These are phyloP conservation scores for Cryptosula pallasiana DNA, from an alignment of 2,888 invertebrate species.

Conservation along the genomic window DNA sequence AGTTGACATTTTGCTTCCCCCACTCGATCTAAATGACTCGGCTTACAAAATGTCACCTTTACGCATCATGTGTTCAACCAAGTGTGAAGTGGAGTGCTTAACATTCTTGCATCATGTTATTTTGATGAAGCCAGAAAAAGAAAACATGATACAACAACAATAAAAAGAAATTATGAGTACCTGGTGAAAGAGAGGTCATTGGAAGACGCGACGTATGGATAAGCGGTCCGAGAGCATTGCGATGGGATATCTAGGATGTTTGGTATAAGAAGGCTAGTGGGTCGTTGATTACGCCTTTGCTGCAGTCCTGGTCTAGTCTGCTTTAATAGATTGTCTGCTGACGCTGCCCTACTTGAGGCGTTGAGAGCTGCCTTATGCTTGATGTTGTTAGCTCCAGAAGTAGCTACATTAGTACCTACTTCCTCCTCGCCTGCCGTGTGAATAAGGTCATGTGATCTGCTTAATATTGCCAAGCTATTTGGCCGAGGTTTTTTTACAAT, in stretches of 20 bases:
- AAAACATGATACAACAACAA: no score
- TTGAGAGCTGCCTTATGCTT: not conserved
- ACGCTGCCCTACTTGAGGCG: not conserved
- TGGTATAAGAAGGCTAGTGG: conserved; percentile 13
- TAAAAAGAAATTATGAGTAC: no score
- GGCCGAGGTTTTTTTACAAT: conserved; percentile 9
- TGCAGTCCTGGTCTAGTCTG: not conserved
- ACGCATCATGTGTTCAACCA: no score
- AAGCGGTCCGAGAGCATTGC: not conserved
- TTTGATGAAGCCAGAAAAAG: no score
- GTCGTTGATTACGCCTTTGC: conserved; percentile 2
- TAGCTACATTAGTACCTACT: not conserved
- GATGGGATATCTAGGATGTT: not conserved
- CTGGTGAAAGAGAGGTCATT: not conserved
- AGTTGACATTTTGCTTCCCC: no score
- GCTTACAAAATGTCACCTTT: no score
- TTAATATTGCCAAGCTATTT: conserved; percentile 22
- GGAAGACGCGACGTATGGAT: not conserved
- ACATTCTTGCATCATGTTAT: no score
- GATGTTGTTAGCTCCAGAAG: not conserved
- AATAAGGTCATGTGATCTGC: conserved; percentile 23
- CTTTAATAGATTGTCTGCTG: conserved; percentile 2
- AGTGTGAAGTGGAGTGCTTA: no score
- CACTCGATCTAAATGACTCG: no score
- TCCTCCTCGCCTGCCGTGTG: not conserved